These are phyloP conservation scores for Eristalis pertinax DNA, from an alignment of 2,888 invertebrate genomes.

Conservation along the genomic window DNA sequence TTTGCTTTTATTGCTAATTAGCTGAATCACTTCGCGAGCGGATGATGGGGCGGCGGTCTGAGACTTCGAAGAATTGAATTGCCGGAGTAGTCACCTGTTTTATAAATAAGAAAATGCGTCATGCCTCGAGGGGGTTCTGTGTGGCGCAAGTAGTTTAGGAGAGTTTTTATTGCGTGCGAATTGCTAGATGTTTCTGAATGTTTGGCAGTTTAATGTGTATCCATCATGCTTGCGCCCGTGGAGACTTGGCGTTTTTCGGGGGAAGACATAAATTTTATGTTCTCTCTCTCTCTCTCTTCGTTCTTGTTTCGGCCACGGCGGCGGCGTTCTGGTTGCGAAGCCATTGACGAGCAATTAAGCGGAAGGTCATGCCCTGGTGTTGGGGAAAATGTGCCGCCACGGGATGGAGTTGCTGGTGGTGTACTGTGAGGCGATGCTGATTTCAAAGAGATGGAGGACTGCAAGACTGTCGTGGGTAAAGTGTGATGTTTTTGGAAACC, in stretches of 20 bases:
- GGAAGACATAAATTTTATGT: background rate
- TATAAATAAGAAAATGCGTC: slow-evolving; percentile 32
- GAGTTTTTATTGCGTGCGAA: slow-evolving; percentile 1
- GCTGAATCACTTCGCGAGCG: slow-evolving; percentile 24
- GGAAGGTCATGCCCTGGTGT: background rate
- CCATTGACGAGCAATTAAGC: slow-evolving; percentile 6
- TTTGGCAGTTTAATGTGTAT: background rate
- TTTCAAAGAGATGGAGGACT: background rate
- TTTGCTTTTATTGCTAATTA: slow-evolving; percentile 33
- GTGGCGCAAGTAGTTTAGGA: background rate
- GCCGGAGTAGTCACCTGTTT: slow-evolving; percentile 26
- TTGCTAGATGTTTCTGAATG: background rate
- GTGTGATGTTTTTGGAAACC: no score
- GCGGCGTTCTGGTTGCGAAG: background rate
- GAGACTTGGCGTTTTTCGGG: background rate
- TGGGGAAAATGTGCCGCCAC: background rate
- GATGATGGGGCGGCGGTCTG: background rate
- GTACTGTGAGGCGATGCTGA: background rate
- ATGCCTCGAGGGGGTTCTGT: background rate
- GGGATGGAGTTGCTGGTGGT: background rate
- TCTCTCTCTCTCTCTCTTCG: background rate
- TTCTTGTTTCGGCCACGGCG: background rate
- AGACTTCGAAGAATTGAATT: slow-evolving; percentile 24
- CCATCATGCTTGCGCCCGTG: background rate
- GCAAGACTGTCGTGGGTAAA: no score